phyloP scores from a whole-genome alignment of 2,113 vertebrate genomes.

The Sinocyclocheilus maitianheensis region DNA sequence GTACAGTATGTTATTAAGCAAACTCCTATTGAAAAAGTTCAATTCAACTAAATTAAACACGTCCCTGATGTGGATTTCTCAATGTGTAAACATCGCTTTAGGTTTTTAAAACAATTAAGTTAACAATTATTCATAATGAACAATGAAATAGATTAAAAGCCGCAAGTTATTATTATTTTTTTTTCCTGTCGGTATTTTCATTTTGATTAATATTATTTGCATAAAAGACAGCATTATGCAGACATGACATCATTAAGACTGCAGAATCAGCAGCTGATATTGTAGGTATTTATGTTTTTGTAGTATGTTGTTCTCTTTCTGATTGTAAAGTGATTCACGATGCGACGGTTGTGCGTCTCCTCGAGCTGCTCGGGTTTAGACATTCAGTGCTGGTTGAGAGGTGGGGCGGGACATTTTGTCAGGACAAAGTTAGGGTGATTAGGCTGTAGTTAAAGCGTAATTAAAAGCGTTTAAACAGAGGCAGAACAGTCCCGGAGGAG shows the following conservation, averaged over 20 bases:
- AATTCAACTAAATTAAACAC: not conserved
- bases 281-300: not conserved
- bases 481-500: constrained; percentile 60
- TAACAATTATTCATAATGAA: not conserved
- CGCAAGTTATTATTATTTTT: no score
- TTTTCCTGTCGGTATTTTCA: not conserved
- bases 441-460: constrained; percentile 68
- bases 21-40: not conserved
- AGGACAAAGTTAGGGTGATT: constrained; percentile 67
- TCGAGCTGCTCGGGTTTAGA: not conserved
- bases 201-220: not conserved
- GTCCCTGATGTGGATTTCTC: not conserved
- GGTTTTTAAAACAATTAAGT: not conserved
- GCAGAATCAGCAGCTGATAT: not conserved
- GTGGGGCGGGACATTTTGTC: constrained; percentile 54
- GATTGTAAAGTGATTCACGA: not conserved
- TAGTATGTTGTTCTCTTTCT: not conserved
- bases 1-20: not conserved
- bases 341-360: not conserved
- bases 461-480: constrained; percentile 73
- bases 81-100: not conserved
- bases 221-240: not conserved
- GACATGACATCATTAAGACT: not conserved
- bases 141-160: not conserved
- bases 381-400: constrained; percentile 14